Evolutionary conservation across 2,797 vertebrate species (phyloP), one percentile per base, ranked within the genome.

Genomic region (Bovichtus diacanthus): DNA sequence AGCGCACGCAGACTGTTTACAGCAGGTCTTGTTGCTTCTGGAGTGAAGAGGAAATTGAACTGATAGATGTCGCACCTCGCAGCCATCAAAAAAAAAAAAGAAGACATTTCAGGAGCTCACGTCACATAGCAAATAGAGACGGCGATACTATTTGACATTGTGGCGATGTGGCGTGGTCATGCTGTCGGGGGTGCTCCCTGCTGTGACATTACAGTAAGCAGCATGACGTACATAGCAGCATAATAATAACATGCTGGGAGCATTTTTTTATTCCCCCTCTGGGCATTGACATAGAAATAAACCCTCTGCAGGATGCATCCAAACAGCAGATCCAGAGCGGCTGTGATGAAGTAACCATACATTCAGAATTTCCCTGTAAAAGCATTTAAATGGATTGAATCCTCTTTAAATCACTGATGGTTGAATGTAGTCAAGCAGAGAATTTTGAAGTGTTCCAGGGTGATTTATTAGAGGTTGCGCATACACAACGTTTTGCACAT

Each of bases 231-330:
- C 66, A 74, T 82, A 23, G 74, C 43, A 49, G 23, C 66, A 44
- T 85, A 70, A 85, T 85, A 68, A 85, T 51, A 63, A 72, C 64
- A 64, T 66, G 74, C 79, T 80, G 69, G 18, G 66, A 80, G 66
- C 49, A 65, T 59, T 72, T 83, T 74, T 78, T 80, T 83, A 78
- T 81, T 69, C 53, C 43, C 69, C 82, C 71, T 63, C 49, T 38
- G 59, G 81, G 70, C 41, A 84, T 90, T 81, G 78, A 50, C 72
- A 82, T 62, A 55, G 76, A 88, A 79, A 86, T 88, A 84, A 85
- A 83, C 78, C 70, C 60, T 70, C 71, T 74, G 23, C 54, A 59
- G 43, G 81, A 81, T 47, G 46, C 80, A 68, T 74, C 62, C 46
- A 64, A 25, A 74, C 16, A 29, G 60, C 67, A 78, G 56, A 72